A percentile compares a stretch with the other conserved stretches of the same genome.
Conservation (phyloP, 2,888 invertebrate genomes). For the Drosophila ustulata region DNA sequence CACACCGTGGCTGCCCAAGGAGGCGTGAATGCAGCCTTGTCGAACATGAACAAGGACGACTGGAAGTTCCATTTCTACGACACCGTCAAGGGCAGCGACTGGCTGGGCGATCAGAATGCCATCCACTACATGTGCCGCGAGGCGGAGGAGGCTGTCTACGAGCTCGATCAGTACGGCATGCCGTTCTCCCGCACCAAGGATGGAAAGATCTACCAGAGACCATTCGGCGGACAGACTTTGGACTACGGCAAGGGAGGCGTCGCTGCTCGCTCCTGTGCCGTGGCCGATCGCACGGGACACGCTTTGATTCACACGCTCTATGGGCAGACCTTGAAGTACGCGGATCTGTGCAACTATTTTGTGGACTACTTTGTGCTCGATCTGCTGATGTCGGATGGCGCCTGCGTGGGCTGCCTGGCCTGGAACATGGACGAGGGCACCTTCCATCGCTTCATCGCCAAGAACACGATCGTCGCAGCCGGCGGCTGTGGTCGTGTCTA, state of each 20-base stretch:
- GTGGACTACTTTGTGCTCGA: conserved; percentile 99
- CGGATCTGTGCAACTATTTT: conserved; percentile 98
- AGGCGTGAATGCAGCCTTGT: conserved; percentile 98
- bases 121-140: conserved; percentile 98
- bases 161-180: conserved; percentile 97
- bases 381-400: conserved; percentile 96
- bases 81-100: conserved; percentile 99
- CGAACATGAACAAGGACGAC: conserved; percentile 94
- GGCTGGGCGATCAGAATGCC: conserved; percentile 98
- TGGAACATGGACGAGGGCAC: conserved; percentile 97
- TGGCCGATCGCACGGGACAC: conserved; percentile 98
- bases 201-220: conserved; percentile 98
- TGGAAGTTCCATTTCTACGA: conserved; percentile 99
- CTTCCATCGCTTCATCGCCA: conserved; percentile 91
- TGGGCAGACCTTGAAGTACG: conserved; percentile 96
- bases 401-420: conserved; percentile 96
- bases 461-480: conserved; percentile 90
- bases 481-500: conserved; percentile 96
- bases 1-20: conserved; percentile 99
- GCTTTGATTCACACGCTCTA: conserved; percentile 99
- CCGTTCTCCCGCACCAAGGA: conserved; percentile 98
- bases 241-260: conserved; percentile 98
- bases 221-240: conserved; percentile 98
- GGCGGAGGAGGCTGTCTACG: conserved; percentile 93
- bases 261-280: conserved; percentile 97